Conservation (phyloP, 2,888 invertebrate species). For the Himalopsyche japonica region DNA sequence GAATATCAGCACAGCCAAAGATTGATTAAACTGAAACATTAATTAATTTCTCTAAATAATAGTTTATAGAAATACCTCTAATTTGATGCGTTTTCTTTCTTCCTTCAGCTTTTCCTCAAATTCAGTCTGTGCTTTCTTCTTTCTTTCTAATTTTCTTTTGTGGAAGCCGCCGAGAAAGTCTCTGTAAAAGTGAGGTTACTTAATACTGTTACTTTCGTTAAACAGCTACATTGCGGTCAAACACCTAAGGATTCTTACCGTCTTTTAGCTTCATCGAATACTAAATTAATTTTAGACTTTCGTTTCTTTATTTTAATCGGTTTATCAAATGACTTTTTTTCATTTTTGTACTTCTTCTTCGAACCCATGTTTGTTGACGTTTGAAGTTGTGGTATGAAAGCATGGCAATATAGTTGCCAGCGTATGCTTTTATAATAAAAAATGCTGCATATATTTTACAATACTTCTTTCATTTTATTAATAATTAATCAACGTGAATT, state of each 20-base stretch:
- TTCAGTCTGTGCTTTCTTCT: constrained; percentile 74
- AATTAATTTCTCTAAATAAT: too few relatives aligned
- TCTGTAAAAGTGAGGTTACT: constrained; percentile 52
- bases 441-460: too few relatives aligned
- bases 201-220: not conserved
- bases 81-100: constrained; percentile 74
- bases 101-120: constrained; percentile 72
- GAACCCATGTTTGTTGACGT: not conserved
- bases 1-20: too few relatives aligned
- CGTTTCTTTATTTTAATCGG: constrained; percentile 49
- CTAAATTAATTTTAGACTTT: constrained; percentile 56
- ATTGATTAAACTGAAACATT: too few relatives aligned
- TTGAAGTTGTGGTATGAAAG: not conserved
- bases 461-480: too few relatives aligned
- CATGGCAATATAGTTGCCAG: not conserved
- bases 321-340: constrained; percentile 41
- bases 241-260: constrained; percentile 50
- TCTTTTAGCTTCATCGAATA: constrained; percentile 65
- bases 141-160: constrained; percentile 76
- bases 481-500: too few relatives aligned
- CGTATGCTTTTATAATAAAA: too few relatives aligned
- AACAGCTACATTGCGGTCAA: not conserved
- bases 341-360: not conserved
- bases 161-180: constrained; percentile 81
- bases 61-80: constrained; percentile 59